Conservation (phyloP, 2,797 vertebrate species). For the Danio aesculapii region DNA sequence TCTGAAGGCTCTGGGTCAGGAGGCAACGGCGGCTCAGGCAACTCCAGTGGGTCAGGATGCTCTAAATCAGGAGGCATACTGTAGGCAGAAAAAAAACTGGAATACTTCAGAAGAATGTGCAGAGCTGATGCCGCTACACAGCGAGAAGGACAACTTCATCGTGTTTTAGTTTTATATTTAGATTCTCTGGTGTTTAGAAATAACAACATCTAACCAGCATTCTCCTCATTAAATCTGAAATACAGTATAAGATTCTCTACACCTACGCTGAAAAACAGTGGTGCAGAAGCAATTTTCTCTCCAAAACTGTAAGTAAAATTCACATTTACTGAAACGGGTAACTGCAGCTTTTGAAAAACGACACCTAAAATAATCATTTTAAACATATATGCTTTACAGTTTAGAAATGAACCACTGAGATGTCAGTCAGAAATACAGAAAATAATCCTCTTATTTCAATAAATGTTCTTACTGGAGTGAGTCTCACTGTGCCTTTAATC, state of each 20-base stretch:
- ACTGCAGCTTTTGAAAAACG: no score
- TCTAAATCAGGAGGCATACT: no score
- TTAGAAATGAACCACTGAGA: background rate
- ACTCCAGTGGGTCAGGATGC: no score
- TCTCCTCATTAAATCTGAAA: background rate
- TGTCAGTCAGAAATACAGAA: background rate
- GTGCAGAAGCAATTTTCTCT: no score
- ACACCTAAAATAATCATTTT: no score
- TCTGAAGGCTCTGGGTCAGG: no score
- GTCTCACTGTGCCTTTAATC: background rate
- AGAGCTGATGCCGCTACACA: background rate
- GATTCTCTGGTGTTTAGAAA: slow-evolving; percentile 4
- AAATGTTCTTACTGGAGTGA: background rate
- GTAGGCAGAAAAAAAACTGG: no score
- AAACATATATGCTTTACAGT: no score
- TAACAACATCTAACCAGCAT: background rate
- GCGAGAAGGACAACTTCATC: background rate
- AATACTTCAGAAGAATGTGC: background rate
- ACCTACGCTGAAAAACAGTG: no score
- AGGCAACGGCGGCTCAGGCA: no score
- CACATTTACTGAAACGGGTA: no score
- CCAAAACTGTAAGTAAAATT: no score
- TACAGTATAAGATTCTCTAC: background rate
- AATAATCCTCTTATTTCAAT: background rate
- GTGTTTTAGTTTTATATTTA: background rate